Conservation (phyloP, 2,888 invertebrate genomes). For the Chrysomela aeneicollis region DNA sequence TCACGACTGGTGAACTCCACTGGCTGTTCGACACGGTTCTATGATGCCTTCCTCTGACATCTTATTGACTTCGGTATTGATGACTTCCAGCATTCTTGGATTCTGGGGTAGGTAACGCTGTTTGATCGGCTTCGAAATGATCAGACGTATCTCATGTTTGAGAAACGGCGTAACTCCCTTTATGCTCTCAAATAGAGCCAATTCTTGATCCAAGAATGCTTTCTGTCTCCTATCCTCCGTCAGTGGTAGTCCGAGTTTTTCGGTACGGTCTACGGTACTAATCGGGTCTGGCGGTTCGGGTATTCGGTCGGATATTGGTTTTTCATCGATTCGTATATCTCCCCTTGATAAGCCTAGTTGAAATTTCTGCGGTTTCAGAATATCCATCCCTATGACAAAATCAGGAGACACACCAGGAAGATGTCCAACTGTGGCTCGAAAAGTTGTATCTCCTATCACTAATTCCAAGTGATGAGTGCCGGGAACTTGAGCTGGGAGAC, state of each 20-base stretch:
- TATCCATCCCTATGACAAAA: constrained; percentile 3
- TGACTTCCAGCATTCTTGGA: constrained; percentile 25
- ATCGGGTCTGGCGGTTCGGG: not conserved
- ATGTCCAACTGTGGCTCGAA: not conserved
- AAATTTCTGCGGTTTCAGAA: not conserved
- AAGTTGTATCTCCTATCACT: not conserved
- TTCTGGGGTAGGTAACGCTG: constrained; percentile 26
- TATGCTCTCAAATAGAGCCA: constrained; percentile 6
- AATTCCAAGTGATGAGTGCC: not conserved
- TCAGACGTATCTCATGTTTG: constrained; percentile 19
- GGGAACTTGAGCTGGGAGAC: not conserved
- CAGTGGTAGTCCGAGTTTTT: not conserved
- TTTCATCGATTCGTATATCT: not conserved
- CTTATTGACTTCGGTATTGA: constrained; percentile 28
- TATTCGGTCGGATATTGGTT: not conserved
- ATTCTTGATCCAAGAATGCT: not conserved
- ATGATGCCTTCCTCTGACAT: constrained; percentile 30
- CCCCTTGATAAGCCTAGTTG: not conserved
- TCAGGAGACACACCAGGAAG: not conserved
- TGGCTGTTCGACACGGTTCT: constrained; percentile 35
- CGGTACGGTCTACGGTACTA: not conserved
- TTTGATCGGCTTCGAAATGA: constrained; percentile 21
- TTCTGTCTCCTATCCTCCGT: not conserved
- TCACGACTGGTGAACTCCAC: constrained; percentile 34
- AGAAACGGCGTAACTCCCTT: constrained; percentile 19